Conservation (phyloP, 1,140 invertebrate genomes). For the Sycophila sp. region DNA sequence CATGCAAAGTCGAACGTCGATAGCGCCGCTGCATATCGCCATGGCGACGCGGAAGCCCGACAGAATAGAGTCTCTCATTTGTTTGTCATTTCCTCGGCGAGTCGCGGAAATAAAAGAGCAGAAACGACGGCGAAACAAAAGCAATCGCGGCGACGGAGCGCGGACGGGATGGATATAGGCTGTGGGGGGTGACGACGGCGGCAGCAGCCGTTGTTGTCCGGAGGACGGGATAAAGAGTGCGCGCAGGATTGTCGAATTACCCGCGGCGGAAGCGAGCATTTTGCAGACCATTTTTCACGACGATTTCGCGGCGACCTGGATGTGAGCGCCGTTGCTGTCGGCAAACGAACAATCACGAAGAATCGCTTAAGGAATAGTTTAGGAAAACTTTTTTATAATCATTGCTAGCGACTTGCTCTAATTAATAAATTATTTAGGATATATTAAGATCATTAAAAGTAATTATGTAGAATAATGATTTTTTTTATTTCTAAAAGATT, state of each 20-base stretch:
- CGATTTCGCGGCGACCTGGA: constrained; percentile 44
- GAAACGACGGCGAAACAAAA: constrained; percentile 51
- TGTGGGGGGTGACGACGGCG: constrained; percentile 42
- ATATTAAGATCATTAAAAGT: too few species aligned
- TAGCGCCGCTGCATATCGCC: constrained; percentile 40
- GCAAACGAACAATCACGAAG: neutral
- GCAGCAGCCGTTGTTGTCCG: too few species aligned
- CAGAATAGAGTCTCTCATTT: constrained; percentile 47
- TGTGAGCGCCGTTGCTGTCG: neutral
- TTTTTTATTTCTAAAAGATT: too few species aligned
- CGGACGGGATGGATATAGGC: neutral
- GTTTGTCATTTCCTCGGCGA: constrained; percentile 58
- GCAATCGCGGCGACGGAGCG: constrained; percentile 36
- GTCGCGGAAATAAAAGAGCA: constrained; percentile 51
- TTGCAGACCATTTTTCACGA: constrained; percentile 37
- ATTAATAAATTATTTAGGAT: too few species aligned
- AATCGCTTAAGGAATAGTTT: constrained; percentile 23
- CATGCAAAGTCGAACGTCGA: constrained; percentile 38
- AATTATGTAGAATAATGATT: too few species aligned
- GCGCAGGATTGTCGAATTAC: constrained; percentile 49
- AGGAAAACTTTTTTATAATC: too few species aligned
- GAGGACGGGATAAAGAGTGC: too few species aligned
- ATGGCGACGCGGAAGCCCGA: constrained; percentile 46
- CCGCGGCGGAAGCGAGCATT: constrained; percentile 51
- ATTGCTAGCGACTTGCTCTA: too few species aligned